Percentiles rank a stretch among this genome's conserved stretches.
These are phyloP conservation scores for Pinctada fucata DNA, from an alignment of 2,888 invertebrate species.

Conservation along the genomic window DNA sequence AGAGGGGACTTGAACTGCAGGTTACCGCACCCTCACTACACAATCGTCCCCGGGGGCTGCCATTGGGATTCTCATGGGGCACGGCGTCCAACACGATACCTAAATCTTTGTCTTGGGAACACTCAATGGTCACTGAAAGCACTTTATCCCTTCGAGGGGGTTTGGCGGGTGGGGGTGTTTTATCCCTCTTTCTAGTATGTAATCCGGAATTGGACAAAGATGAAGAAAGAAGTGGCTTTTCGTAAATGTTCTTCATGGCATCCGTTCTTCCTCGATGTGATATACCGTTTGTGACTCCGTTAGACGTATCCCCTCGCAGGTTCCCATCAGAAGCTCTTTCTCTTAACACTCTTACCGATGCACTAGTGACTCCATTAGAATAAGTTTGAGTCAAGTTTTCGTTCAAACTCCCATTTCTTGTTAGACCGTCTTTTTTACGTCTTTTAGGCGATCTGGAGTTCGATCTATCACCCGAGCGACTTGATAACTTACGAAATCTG, in stretches of 20 bases:
- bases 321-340: slow-evolving; percentile 22
- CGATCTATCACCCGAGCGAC: slow-evolving; percentile 45
- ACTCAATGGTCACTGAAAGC: slow-evolving; percentile 58
- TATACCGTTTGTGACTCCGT: neutral
- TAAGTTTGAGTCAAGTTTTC: neutral
- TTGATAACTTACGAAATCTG: slow-evolving; percentile 54
- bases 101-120: slow-evolving; percentile 49
- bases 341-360: neutral
- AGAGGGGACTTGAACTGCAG: slow-evolving; percentile 15
- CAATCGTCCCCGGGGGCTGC: slow-evolving; percentile 38
- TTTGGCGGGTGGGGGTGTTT: slow-evolving; percentile 65
- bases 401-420: slow-evolving; percentile 52
- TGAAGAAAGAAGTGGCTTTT: neutral
- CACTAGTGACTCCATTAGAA: slow-evolving; percentile 17
- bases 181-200: slow-evolving; percentile 17
- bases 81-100: slow-evolving; percentile 62
- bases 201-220: neutral
- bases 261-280: slow-evolving; percentile 17
- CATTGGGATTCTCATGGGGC: slow-evolving; percentile 13
- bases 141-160: slow-evolving; percentile 69
- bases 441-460: slow-evolving; percentile 42
- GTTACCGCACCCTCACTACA: slow-evolving; percentile 37
- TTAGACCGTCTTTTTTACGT: slow-evolving; percentile 25
- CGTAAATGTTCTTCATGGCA: slow-evolving; percentile 23
- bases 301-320: slow-evolving; percentile 28